phyloP scores from a whole-genome alignment of 2,113 vertebrate species.

The Sigmodon hispidus region DNA sequence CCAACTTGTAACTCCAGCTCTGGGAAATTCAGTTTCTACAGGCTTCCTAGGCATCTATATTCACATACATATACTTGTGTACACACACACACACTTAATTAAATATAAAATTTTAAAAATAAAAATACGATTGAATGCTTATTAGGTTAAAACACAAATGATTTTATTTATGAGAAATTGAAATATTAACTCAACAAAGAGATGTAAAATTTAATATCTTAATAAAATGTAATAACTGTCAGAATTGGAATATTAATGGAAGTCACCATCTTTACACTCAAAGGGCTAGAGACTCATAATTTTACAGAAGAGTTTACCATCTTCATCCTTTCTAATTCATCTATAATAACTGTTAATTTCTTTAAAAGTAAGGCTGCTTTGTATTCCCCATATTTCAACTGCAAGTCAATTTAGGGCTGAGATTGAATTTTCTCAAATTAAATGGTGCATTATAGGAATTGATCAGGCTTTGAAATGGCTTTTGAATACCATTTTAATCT shows the following conservation, averaged over 20 bases:
- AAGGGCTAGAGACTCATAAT: neutral
- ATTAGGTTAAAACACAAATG: neutral
- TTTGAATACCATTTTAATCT: conserved; percentile 1
- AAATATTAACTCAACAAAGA: conserved; percentile 26
- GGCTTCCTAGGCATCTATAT: neutral
- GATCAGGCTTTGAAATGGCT: conserved; percentile 3
- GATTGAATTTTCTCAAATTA: conserved; percentile 34
- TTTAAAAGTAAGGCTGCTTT: neutral
- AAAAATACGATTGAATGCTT: neutral
- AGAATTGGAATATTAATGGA: neutral
- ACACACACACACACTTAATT: neutral
- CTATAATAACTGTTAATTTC: neutral
- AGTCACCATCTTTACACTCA: neutral
- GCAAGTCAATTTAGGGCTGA: neutral
- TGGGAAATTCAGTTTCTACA: neutral
- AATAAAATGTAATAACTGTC: neutral
- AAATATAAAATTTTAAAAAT: neutral
- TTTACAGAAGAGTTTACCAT: conserved; percentile 4
- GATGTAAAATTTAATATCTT: neutral
- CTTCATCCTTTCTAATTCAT: neutral
- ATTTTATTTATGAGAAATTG: conserved; percentile 11
- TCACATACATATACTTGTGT: neutral
- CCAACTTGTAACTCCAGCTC: neutral
- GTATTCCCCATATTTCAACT: conserved; percentile 21
- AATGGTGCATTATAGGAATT: neutral